phyloP scores from a whole-genome alignment of 2,113 vertebrate species.

The Rhynchomys soricoides region DNA sequence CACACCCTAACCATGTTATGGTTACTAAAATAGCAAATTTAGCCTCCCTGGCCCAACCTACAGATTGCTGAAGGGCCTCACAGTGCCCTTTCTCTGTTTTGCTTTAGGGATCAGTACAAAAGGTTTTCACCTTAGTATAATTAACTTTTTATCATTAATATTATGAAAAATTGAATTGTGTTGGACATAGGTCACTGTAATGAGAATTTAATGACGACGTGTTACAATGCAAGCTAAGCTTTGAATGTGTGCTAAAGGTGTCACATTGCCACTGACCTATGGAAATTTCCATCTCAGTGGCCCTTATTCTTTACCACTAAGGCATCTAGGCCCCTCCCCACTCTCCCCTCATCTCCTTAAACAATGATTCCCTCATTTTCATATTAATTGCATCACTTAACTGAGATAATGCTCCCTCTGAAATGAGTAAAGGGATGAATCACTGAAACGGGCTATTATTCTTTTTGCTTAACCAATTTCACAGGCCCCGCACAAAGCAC shows the following conservation, averaged over 20 bases:
- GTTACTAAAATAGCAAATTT: slow-evolving; percentile 86
- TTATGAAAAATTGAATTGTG: slow-evolving; percentile 87
- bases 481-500: slow-evolving; percentile 88
- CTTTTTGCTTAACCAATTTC: slow-evolving; percentile 92
- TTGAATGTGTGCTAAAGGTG: slow-evolving; percentile 81
- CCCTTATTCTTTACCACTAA: slow-evolving; percentile 80
- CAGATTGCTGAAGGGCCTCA: slow-evolving; percentile 76
- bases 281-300: slow-evolving; percentile 86
- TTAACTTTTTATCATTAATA: slow-evolving; percentile 89
- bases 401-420: slow-evolving; percentile 89
- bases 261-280: slow-evolving; percentile 88
- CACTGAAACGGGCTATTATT: slow-evolving; percentile 88
- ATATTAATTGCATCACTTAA: slow-evolving; percentile 93
- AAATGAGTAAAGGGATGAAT: slow-evolving; percentile 90
- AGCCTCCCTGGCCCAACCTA: slow-evolving; percentile 71
- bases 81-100: slow-evolving; percentile 82
- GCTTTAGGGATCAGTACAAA: slow-evolving; percentile 85
- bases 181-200: slow-evolving; percentile 88
- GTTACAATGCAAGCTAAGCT: slow-evolving; percentile 85
- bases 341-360: slow-evolving; percentile 87
- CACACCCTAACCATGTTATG: slow-evolving; percentile 75
- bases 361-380: slow-evolving; percentile 93
- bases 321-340: slow-evolving; percentile 81
- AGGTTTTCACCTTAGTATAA: slow-evolving; percentile 86
- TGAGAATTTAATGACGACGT: slow-evolving; percentile 87